phyloP scores from a whole-genome alignment of 2,888 invertebrate species.

The Dynastes hyllus region DNA sequence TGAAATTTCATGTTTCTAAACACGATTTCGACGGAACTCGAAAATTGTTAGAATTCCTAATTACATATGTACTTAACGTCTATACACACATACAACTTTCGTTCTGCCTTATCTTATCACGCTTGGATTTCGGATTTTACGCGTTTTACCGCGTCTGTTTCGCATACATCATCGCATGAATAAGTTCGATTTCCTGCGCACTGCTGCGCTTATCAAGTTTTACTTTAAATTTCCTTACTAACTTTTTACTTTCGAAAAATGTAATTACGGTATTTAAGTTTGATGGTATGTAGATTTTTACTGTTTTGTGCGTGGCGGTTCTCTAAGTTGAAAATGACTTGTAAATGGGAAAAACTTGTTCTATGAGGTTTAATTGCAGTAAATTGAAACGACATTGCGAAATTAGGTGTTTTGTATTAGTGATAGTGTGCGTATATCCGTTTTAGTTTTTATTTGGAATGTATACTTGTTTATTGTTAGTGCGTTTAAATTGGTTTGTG shows the following conservation, averaged over 20 bases:
- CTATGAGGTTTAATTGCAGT: not conserved
- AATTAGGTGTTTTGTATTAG: conserved; percentile 10
- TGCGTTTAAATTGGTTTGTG: too few species aligned
- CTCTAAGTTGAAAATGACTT: not conserved
- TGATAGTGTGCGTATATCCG: not conserved
- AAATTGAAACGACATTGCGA: conserved; percentile 19
- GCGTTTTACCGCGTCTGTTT: conserved; percentile 26
- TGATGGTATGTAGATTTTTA: not conserved
- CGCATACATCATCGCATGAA: conserved; percentile 5
- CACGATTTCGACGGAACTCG: conserved; percentile 5
- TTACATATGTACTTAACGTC: not conserved
- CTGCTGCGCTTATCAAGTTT: not conserved
- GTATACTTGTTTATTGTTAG: too few species aligned
- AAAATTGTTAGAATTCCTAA: conserved; percentile 29
- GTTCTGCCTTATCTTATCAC: conserved; percentile 34
- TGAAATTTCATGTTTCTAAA: conserved; percentile 11
- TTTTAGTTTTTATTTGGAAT: too few species aligned
- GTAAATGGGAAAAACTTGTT: conserved; percentile 4
- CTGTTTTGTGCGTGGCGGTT: not conserved
- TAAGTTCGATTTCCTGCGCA: conserved; percentile 21
- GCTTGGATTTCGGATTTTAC: conserved; percentile 12
- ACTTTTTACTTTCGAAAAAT: not conserved
- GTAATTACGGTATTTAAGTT: too few species aligned
- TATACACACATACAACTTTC: conserved; percentile 24
- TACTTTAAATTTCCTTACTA: too few species aligned